phyloP scores from a whole-genome alignment of 2,797 vertebrate genomes.

The Pitangus sulphuratus region DNA sequence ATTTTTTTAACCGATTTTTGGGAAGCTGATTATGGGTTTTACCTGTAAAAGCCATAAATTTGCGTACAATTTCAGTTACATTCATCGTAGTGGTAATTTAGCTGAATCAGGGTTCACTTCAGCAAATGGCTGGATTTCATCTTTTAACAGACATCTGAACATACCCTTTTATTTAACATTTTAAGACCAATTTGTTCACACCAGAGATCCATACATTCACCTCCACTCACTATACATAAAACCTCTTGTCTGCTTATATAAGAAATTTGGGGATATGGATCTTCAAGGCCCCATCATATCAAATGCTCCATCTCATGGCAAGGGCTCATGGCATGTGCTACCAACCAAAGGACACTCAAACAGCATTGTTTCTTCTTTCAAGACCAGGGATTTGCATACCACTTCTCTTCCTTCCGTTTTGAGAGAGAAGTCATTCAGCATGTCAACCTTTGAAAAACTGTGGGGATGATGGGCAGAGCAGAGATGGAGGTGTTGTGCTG shows the following conservation, averaged over 20 bases:
- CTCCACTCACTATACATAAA: not conserved
- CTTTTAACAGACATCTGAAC: not conserved
- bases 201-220: not conserved
- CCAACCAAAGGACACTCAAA: not conserved
- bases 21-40: not conserved
- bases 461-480: not conserved
- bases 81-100: not conserved
- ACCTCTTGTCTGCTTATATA: not conserved
- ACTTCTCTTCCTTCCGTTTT: not conserved
- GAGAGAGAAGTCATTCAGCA: not conserved
- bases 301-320: not conserved
- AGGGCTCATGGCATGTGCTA: not conserved
- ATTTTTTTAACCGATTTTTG: not conserved
- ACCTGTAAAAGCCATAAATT: not conserved
- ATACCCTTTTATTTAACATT: not conserved
- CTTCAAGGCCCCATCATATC: not conserved
- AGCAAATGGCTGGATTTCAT: not conserved
- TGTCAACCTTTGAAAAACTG: not conserved
- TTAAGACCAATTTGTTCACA: not conserved
- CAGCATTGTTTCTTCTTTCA: not conserved
- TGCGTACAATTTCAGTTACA: not conserved
- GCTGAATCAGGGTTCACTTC: not conserved
- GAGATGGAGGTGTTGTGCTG: not conserved
- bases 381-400: not conserved
- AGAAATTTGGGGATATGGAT: not conserved